phyloP scores from a whole-genome alignment of 2,888 invertebrate species.

The Netelia melanura region DNA sequence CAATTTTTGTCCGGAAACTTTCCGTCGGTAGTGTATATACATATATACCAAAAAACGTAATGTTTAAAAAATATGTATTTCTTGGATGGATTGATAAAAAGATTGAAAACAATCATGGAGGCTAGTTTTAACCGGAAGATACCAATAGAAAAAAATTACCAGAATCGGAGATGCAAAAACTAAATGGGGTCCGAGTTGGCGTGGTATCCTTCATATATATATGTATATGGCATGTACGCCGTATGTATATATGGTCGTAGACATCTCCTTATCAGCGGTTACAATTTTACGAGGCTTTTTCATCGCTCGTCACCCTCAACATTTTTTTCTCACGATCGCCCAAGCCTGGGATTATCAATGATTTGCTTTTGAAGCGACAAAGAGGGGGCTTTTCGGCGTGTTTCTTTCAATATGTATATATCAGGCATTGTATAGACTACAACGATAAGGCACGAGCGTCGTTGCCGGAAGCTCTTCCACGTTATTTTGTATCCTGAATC shows the following conservation, averaged over 20 bases:
- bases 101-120: too few relatives aligned
- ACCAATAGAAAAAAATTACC: too few relatives aligned
- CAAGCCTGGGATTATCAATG: conserved; percentile 35
- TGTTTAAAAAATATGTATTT: too few relatives aligned
- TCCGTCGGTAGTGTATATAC: too few relatives aligned
- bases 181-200: neutral
- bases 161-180: too few relatives aligned
- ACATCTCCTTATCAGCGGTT: conserved; percentile 31
- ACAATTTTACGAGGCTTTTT: conserved; percentile 43
- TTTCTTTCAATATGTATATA: conserved; percentile 33
- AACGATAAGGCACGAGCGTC: conserved; percentile 58
- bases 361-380: conserved; percentile 42
- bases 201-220: neutral
- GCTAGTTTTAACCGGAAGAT: too few relatives aligned
- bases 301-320: conserved; percentile 24
- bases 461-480: conserved; percentile 22
- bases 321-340: conserved; percentile 4
- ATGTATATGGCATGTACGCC: too few relatives aligned
- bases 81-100: too few relatives aligned
- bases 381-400: conserved; percentile 16
- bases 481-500: conserved; percentile 31
- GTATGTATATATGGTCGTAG: neutral
- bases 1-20: too few relatives aligned
- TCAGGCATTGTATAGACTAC: conserved; percentile 9
- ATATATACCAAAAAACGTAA: too few relatives aligned